A percentile compares a stretch with the other conserved stretches of the same genome.
These are phyloP conservation scores for Agapornis canus DNA, from an alignment of 2,797 vertebrate genomes.

Conservation along the genomic window DNA sequence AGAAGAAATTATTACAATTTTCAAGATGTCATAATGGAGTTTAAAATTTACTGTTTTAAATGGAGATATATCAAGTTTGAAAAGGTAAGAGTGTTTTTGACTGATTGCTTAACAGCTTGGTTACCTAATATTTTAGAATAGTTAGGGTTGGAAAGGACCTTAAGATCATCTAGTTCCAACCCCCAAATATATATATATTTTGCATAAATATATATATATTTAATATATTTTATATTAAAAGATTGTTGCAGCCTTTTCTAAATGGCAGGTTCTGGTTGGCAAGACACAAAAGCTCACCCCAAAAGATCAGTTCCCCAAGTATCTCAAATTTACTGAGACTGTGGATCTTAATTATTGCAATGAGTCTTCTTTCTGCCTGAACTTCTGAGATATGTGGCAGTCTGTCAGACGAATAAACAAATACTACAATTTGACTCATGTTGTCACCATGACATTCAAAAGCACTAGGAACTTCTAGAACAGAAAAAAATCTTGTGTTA, in stretches of 20 bases:
- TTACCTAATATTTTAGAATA: background rate
- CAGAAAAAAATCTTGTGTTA: background rate
- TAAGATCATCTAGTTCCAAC: too few species aligned
- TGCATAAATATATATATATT: too few species aligned
- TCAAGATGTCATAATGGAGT: background rate
- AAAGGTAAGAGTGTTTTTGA: background rate
- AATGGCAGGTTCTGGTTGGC: background rate
- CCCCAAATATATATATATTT: too few species aligned
- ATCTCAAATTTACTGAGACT: background rate
- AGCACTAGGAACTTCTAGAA: background rate
- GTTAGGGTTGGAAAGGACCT: too few species aligned
- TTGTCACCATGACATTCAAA: background rate
- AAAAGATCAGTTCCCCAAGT: background rate
- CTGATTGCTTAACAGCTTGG: background rate
- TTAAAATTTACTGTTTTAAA: background rate
- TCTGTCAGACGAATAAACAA: background rate
- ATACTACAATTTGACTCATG: background rate
- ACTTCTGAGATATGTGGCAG: background rate
- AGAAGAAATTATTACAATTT: background rate
- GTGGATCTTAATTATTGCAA: background rate
- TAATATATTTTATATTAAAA: background rate
- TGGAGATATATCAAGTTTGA: background rate
- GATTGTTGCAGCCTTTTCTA: background rate
- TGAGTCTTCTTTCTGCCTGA: background rate
- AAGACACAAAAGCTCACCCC: background rate